These are phyloP conservation scores for Synanthedon myopaeformis DNA, from an alignment of 2,888 invertebrate species.

Conservation along the genomic window DNA sequence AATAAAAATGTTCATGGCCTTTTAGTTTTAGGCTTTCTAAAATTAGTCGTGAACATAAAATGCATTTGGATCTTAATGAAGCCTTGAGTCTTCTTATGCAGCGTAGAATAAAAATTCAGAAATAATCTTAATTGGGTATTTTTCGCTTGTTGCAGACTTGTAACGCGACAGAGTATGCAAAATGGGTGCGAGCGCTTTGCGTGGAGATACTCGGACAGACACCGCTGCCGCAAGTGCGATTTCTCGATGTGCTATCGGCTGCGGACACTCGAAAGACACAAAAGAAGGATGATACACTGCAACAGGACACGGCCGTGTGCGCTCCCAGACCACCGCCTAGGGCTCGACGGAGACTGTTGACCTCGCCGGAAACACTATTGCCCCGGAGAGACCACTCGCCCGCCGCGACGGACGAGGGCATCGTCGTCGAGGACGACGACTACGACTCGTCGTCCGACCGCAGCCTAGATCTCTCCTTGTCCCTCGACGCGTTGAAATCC, in stretches of 20 bases:
- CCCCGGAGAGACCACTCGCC: slow-evolving; percentile 57
- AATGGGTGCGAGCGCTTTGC: slow-evolving; percentile 81
- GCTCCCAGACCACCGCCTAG: slow-evolving; percentile 58
- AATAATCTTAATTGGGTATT: too few relatives aligned
- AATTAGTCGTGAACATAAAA: too few relatives aligned
- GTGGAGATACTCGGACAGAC: slow-evolving; percentile 82
- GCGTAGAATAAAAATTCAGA: too few relatives aligned
- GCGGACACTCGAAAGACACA: slow-evolving; percentile 60
- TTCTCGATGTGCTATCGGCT: slow-evolving; percentile 76
- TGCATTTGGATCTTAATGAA: too few relatives aligned
- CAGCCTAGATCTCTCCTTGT: slow-evolving; percentile 61
- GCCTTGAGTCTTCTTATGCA: too few relatives aligned
- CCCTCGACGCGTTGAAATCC: slow-evolving; percentile 58
- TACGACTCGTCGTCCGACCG: slow-evolving; percentile 69
- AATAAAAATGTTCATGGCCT: too few relatives aligned
- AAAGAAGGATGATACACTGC: slow-evolving; percentile 41
- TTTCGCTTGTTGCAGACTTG: slow-evolving; percentile 71
- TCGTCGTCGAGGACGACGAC: slow-evolving; percentile 67
- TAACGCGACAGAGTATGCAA: slow-evolving; percentile 76
- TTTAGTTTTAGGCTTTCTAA: too few relatives aligned
- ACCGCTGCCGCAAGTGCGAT: slow-evolving; percentile 78
- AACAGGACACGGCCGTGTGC: slow-evolving; percentile 40
- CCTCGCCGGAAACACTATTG: slow-evolving; percentile 48
- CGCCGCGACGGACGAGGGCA: slow-evolving; percentile 65
- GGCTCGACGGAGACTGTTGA: slow-evolving; percentile 51